Conservation (phyloP, 2,888 invertebrate genomes). For the Phyllotreta cruciferae region DNA sequence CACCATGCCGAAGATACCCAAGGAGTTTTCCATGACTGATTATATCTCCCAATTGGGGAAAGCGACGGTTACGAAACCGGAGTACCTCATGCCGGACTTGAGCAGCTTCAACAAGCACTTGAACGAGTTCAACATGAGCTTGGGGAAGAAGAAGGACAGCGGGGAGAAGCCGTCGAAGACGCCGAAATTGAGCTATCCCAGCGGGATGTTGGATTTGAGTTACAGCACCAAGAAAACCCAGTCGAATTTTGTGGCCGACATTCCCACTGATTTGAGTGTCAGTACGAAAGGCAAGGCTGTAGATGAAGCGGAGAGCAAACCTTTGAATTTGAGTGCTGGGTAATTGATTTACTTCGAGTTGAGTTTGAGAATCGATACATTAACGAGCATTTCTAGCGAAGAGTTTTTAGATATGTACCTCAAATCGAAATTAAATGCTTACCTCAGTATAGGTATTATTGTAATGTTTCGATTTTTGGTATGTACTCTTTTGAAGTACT, state of each 20-base stretch:
- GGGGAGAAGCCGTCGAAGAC: constrained; percentile 66
- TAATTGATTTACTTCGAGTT: too few species aligned
- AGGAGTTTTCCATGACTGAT: constrained; percentile 51
- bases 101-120: constrained; percentile 59
- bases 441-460: neutral
- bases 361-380: constrained; percentile 8
- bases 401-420: too few species aligned
- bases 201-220: constrained; percentile 62
- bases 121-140: constrained; percentile 50
- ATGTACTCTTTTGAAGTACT: too few species aligned
- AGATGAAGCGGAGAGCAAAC: constrained; percentile 39
- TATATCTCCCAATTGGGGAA: constrained; percentile 47
- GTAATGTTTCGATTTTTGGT: neutral
- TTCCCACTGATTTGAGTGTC: constrained; percentile 49
- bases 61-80: constrained; percentile 42
- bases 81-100: constrained; percentile 58
- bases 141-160: constrained; percentile 49
- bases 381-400: constrained; percentile 12
- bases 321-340: constrained; percentile 43
- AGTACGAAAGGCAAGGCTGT: constrained; percentile 28
- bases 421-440: neutral
- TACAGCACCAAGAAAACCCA: constrained; percentile 52
- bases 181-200: constrained; percentile 64
- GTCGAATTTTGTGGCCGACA: constrained; percentile 43
- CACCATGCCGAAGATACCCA: constrained; percentile 55